These are phyloP conservation scores for Coleophora deauratella DNA, from an alignment of 2,888 invertebrate species.

Conservation along the genomic window DNA sequence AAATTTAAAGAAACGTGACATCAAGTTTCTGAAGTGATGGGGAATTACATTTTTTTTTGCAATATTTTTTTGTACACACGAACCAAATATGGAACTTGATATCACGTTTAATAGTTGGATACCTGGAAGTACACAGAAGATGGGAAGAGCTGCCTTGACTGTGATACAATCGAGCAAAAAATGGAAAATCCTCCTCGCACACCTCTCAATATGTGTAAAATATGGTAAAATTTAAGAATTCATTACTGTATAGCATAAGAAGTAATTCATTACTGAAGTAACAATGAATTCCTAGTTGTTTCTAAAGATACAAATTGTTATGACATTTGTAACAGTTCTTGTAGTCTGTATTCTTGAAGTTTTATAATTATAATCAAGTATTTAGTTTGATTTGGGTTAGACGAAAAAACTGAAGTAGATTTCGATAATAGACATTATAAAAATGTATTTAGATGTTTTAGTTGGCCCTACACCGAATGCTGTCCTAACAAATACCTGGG, in stretches of 20 bases:
- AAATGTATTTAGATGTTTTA: not conserved
- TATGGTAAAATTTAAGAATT: no score
- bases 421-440: no score
- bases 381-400: no score
- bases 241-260: no score
- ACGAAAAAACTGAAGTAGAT: no score
- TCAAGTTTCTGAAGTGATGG: constrained; percentile 25
- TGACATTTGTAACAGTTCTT: no score
- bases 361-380: no score
- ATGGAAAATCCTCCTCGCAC: constrained; percentile 34
- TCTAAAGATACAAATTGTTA: no score
- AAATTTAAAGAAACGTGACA: constrained; percentile 29
- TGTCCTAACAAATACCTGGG: constrained; percentile 67
- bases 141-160: constrained; percentile 51
- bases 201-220: constrained; percentile 27
- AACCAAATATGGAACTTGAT: constrained; percentile 34
- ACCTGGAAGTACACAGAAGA: constrained; percentile 67
- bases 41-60: no score
- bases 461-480: constrained; percentile 14
- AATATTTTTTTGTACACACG: constrained; percentile 2
- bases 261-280: no score
- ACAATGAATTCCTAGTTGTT: no score
- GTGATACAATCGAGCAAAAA: constrained; percentile 36
- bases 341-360: no score
- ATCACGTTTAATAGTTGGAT: constrained; percentile 47